Percentiles rank a stretch among this genome's conserved stretches.
These are phyloP conservation scores for Acanthisitta chloris DNA, from an alignment of 2,113 vertebrate species.

Conservation along the genomic window DNA sequence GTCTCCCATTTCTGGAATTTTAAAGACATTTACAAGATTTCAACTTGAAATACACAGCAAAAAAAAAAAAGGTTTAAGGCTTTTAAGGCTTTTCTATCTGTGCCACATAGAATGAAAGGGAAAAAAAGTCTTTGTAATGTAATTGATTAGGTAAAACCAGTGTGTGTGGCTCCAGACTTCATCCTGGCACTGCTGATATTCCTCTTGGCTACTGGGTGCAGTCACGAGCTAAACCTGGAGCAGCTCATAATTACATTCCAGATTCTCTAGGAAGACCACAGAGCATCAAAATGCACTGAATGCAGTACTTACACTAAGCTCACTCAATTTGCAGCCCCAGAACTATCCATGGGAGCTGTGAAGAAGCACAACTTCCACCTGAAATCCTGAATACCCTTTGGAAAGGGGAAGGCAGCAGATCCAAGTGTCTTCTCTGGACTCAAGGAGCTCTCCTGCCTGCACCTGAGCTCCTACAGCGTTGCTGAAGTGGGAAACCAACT, in stretches of 20 bases:
- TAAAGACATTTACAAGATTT: not conserved
- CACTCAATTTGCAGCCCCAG: not conserved
- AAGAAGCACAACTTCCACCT: not conserved
- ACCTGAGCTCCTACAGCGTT: not conserved
- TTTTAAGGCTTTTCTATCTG: not conserved
- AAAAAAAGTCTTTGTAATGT: fast-evolving
- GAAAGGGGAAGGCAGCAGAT: not conserved
- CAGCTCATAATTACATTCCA: not conserved
- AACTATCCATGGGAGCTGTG: not conserved
- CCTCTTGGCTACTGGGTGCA: not conserved
- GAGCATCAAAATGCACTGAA: not conserved
- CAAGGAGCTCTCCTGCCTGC: not conserved
- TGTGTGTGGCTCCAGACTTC: not conserved
- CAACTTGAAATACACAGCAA: not conserved
- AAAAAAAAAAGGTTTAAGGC: not conserved
- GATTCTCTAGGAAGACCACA: not conserved
- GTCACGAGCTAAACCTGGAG: not conserved
- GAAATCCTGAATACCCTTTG: not conserved
- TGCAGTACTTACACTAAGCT: not conserved
- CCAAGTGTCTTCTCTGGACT: not conserved
- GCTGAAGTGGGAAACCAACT: not conserved
- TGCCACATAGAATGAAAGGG: not conserved
- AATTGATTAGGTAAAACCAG: not conserved
- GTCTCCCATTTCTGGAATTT: not conserved
- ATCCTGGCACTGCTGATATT: not conserved